Conservation (phyloP, 2,797 vertebrate genomes). For the Eulemur mongoz region DNA sequence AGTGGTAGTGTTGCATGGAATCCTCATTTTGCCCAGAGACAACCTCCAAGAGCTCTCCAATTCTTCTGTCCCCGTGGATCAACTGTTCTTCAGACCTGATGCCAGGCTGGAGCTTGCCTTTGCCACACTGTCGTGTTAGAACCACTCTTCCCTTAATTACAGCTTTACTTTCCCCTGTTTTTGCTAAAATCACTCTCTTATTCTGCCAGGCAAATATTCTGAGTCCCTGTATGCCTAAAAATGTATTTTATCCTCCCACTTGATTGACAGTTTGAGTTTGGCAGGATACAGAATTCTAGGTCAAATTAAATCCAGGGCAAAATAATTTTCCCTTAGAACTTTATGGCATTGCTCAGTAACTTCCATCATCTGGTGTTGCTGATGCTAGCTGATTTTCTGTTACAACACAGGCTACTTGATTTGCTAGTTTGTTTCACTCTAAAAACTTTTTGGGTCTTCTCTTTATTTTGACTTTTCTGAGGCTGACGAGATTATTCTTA, state of each 20-base stretch:
- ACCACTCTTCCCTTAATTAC: background rate
- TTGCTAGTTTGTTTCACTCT: conserved; percentile 19
- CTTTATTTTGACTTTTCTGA: conserved; percentile 8
- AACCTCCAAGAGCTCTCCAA: background rate
- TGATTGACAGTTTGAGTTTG: conserved; percentile 22
- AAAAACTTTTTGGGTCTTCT: background rate
- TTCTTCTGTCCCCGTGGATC: background rate
- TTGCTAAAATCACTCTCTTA: conserved; percentile 20
- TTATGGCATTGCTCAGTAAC: background rate
- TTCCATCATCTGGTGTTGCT: background rate
- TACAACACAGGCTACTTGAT: background rate
- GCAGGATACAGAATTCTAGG: conserved; percentile 38
- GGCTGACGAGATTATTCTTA: conserved; percentile 18
- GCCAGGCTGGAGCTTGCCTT: background rate
- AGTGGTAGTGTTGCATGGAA: background rate
- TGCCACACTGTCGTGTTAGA: background rate
- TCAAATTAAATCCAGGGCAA: conserved; percentile 50
- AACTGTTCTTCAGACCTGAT: background rate
- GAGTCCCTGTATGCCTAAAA: background rate
- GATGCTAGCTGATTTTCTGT: background rate
- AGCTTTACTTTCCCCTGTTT: background rate
- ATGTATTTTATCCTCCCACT: background rate
- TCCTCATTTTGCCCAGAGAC: background rate
- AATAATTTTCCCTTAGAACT: conserved; percentile 48
- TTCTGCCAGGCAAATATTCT: conserved; percentile 29